Evolutionary conservation across 2,888 invertebrate genomes (phyloP), one percentile per base, ranked within the genome.

Genomic region (Druceiella hillmani): DNA sequence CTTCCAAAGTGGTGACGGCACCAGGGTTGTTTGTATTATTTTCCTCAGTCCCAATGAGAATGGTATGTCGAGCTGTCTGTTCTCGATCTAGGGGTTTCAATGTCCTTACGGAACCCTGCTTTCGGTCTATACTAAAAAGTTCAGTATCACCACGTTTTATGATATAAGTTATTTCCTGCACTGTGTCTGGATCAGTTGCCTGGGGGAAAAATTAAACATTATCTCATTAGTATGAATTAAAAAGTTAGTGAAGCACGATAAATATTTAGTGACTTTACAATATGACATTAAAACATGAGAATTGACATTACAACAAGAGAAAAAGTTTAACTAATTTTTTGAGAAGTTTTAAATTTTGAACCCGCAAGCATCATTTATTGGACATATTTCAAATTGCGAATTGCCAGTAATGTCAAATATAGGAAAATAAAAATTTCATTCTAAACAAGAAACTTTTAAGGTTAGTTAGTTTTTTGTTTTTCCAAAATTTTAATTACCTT

Each of bases 171-270:
- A 91, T 83, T 56, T 86, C 82, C 48, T 83, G 80, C 26, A 74
- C 59, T 0, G 87, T 84, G 50, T 91, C 91, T 2, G 88, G 87
- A 64, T 91, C 91, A 47, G 79, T 75, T 1, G 91, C 90, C 80
- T 87, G 57, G 5, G 61, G 64, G 10, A 34, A 35, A 10, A 30
- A 14, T 10, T 33, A 4, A 29, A 7, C n/a, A 10, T 33, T 34
- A 10, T 20, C 14, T 3, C 13, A 12, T 4, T n/a, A 29, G 13
- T 27, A 20, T 20, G 6, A 7, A 9, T 9, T 20, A 20, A 6
- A 6, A 7, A 7, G 22, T 12, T 3, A 3, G 10, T 27, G 4
- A 36, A 11, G 5, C 13, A 4, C 10, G 9, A 27, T 40, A 26
- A 4, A 44, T 10, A 27, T n/a, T n/a, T n/a, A n/a, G n/a, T n/a